Evolutionary conservation across 64 coral and sea anemone species (phyloP), one percentile per base, ranked within the genome.

Genomic region (Catalaphyllia jardinei): DNA sequence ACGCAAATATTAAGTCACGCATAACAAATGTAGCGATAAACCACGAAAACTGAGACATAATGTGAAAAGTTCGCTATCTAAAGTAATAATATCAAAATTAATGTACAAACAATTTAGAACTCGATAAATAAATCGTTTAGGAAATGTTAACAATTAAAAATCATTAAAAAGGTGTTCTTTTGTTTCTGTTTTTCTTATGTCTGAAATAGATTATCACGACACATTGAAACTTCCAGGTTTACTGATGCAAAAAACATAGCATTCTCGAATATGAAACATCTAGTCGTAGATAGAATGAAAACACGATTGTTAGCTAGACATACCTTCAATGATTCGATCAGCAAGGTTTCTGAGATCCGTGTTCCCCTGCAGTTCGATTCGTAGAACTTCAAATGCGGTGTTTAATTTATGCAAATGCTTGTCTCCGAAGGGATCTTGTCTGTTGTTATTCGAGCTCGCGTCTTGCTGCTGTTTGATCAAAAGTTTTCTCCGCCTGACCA

Each of bases 331-430:
- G 4, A 28, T 51, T 71, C 35, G 20, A 12, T 85, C 81, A 51
- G 19, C 12, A 14, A 85, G 81, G n/a, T 64, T 51, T 85, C 62
- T 33, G 15, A 49, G 18, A 55, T 86, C 72, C 28, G 55, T 62
- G 31, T 62, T 86, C 7, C 90, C 83, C 25, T 80, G 52, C 7
- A 92, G n/a, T 31, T 87, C 83, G 12, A 62, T 10, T 67, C 52
- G 86, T 18, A 92, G 51, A 55, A 92, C 54, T 29, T 92, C 90
- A 87, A 92, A 92, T 8, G 90, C 90, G 8, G 74, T 92, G 83
- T 92, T 92, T 63, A 92, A 78, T 65, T 87, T 92, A 63, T 92
- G 90, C 73, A 92, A 71, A 65, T 87, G 71, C 63, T 78, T 86
- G 77, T 87, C 82, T 1, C 39, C 50, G 29, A 92, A 87, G 9